Evolutionary conservation across 2,888 invertebrate species (phyloP).

Genomic region (Physocephala rufipes): DNA sequence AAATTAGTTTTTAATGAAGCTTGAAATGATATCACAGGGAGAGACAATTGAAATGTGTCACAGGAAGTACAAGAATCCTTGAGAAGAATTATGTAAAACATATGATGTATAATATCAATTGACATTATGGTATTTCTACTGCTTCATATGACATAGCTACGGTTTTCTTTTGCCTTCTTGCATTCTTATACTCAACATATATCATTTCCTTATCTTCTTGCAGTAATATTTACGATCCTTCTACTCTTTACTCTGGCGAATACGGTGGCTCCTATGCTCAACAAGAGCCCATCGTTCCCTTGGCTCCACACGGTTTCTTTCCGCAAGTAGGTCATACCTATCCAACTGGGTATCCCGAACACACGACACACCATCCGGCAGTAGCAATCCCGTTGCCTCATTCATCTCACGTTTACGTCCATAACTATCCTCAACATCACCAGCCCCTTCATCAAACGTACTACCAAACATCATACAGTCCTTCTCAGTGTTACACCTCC

Average conservation of each 20-base stretch:
- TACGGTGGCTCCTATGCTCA: constrained; percentile 50
- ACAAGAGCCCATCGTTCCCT: constrained; percentile 47
- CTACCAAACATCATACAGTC: constrained; percentile 41
- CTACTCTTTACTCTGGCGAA: constrained; percentile 52
- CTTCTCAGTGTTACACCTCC: constrained; percentile 44
- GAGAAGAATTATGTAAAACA: constrained; percentile 51
- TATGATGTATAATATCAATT: constrained; percentile 45
- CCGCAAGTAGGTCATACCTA: constrained; percentile 43
- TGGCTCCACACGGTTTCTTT: constrained; percentile 53
- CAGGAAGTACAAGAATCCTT: neutral
- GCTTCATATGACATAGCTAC: neutral
- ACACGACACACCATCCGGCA: constrained; percentile 41
- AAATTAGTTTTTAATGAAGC: constrained; percentile 58
- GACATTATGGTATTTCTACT: neutral
- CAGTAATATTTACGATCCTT: constrained; percentile 50
- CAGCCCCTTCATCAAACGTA: constrained; percentile 46
- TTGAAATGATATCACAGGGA: constrained; percentile 61
- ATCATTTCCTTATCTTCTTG: constrained; percentile 28
- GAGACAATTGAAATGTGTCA: neutral
- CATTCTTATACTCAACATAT: neutral
- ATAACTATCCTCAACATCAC: constrained; percentile 40
- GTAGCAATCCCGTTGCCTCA: constrained; percentile 4
- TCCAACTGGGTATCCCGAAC: constrained; percentile 45
- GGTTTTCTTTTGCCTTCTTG: constrained; percentile 10
- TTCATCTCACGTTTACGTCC: constrained; percentile 46